Evolutionary conservation across 2,888 invertebrate species (phyloP).

Genomic region (Temnothorax rugatulus): DNA sequence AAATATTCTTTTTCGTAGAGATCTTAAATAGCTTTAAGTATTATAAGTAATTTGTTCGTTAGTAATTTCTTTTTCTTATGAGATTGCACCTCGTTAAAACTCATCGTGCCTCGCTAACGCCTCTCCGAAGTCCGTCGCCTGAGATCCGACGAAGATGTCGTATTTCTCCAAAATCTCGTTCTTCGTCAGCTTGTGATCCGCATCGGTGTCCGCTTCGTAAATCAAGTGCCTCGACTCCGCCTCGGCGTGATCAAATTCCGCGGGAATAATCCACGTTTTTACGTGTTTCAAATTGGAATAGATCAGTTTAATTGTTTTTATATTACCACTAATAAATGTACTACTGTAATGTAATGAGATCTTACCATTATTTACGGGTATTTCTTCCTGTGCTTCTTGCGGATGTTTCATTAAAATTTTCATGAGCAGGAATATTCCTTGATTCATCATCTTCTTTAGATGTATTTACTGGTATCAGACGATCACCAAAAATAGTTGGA

Average conservation of each 20-base stretch:
- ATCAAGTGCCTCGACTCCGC: slow-evolving; percentile 98
- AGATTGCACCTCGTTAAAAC: slow-evolving; percentile 89
- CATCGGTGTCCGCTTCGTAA: slow-evolving; percentile 96
- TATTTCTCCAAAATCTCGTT: slow-evolving; percentile 97
- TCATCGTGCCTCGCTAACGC: slow-evolving; percentile 98
- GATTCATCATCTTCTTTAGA: too few relatives aligned
- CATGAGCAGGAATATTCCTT: too few relatives aligned
- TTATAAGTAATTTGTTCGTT: slow-evolving; percentile 63
- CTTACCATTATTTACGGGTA: too few relatives aligned
- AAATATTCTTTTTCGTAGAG: slow-evolving; percentile 62
- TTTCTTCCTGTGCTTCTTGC: too few relatives aligned
- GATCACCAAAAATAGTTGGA: too few relatives aligned
- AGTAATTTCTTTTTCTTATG: slow-evolving; percentile 61
- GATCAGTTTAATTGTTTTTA: neutral
- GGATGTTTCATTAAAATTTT: too few relatives aligned
- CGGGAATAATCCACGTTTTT: slow-evolving; percentile 97
- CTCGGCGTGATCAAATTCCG: slow-evolving; percentile 98
- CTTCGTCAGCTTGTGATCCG: slow-evolving; percentile 95
- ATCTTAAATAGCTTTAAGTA: slow-evolving; percentile 48
- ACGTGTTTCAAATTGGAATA: slow-evolving; percentile 83
- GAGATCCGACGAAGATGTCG: slow-evolving; percentile 99
- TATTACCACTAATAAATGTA: too few relatives aligned
- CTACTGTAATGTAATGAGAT: too few relatives aligned
- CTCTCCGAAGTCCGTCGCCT: slow-evolving; percentile 99
- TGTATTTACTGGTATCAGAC: too few relatives aligned